Base-by-base conservation (phyloP, 2,888 invertebrate species). In the Andrena flavipes region DNA sequence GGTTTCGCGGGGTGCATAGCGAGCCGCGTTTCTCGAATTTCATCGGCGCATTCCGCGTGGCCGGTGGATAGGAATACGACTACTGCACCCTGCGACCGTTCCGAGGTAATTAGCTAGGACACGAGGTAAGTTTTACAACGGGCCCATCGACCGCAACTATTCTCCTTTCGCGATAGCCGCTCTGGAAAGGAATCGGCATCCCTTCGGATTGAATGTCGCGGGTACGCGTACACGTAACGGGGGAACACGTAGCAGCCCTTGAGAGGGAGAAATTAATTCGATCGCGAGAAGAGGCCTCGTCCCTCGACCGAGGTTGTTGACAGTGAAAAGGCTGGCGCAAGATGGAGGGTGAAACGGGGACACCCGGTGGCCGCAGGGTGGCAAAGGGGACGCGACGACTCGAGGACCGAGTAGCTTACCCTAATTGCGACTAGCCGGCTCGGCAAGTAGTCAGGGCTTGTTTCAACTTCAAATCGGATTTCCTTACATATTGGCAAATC, bases 11-110 rank as follows among this genome's bases (percentile, higher is more conserved):
- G 87, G 86, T 88, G 84, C 84, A 79, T 85, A 88, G 87, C 86
- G 76, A 76, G 62, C 74, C 80, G 88, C 89, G 89, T 90, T 92
- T 92, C 92, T 92, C 91, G 88, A 90, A 92, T 93, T 92, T 92
- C 92, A 91, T 80, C 78, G 86, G 79, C 69, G 87, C 91, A 91
- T 92, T 92, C 92, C 91, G 84, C 84, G 86, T 81, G 84, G 85
- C 83, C 89, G 87, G 82, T 87, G 84, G 86, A 84, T 85, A 81
- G 82, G 84, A 89, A 90, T 86, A 86, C 29, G 63, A 75, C 79
- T 76, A 69, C 83, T 77, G 74, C 72, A 30, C 70, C 65, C 54
- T 64, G 63, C 65, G 71, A 74, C 42, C 83, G 68, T 80, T 76
- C 71, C 76, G 10, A 59, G 60, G 70, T 86, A 83, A 80, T 87